phyloP scores from a whole-genome alignment of 2,888 invertebrate species.

The Hirtodrosophila cameraria region DNA sequence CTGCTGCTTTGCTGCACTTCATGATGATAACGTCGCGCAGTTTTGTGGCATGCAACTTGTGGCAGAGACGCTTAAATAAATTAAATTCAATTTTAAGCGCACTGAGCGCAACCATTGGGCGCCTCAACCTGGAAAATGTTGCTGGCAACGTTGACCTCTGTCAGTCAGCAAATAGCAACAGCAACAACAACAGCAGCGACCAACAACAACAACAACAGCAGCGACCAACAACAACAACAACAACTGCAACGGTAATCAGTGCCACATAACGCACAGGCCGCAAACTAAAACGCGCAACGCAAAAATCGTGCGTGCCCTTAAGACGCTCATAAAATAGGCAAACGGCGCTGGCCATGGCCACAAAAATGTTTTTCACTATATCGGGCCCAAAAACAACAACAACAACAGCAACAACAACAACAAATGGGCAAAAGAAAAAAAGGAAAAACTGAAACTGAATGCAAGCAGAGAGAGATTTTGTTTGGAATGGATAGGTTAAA shows the following conservation, averaged over 20 bases:
- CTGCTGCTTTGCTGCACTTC: conserved; percentile 1
- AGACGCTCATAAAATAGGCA: conserved; percentile 79
- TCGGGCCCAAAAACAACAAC: conserved; percentile 48
- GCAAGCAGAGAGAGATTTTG: conserved; percentile 43
- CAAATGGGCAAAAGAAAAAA: too few species aligned
- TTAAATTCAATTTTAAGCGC: conserved; percentile 71
- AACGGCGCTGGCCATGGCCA: conserved; percentile 66
- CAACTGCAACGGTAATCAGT: conserved; percentile 73
- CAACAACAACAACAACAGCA: conserved; percentile 14
- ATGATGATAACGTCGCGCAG: conserved; percentile 18
- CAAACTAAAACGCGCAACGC: conserved; percentile 75
- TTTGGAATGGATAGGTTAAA: conserved; percentile 39
- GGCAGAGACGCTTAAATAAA: conserved; percentile 62
- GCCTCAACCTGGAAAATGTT: conserved; percentile 53
- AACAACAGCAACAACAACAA: conserved; percentile 15
- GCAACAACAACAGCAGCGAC: conserved; percentile 13
- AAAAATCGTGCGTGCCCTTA: conserved; percentile 80
- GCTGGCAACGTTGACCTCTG: conserved; percentile 59
- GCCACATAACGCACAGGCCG: conserved; percentile 76
- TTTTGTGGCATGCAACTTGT: conserved; percentile 18
- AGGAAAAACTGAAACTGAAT: conserved; percentile 14
- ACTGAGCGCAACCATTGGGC: conserved; percentile 58
- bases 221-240: conserved; percentile 10
- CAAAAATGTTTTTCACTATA: conserved; percentile 63
- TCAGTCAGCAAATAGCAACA: conserved; percentile 35